Evolutionary conservation across 2,113 vertebrate genomes (phyloP), one percentile per base, ranked within the genome.

Genomic region (Calcarius ornatus): DNA sequence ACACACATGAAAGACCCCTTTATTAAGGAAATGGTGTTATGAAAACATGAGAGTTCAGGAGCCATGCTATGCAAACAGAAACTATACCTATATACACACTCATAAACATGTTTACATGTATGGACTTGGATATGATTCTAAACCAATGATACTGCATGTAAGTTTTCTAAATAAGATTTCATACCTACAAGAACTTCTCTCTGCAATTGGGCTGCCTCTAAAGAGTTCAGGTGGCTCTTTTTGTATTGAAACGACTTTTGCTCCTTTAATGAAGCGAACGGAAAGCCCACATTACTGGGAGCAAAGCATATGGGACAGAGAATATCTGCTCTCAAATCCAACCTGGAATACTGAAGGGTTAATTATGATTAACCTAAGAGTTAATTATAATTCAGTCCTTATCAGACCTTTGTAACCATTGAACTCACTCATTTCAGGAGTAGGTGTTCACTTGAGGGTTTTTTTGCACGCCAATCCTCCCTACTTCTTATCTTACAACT

Each of bases 91-190:
- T 12, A 30, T 7, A 15, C 33, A 42, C 10, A n/a, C 5, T n/a
- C 18, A 27, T 3, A 42, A 40, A 18, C 65, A 40, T 6, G 5
- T 31, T 68, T 24, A 19, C 4, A 50, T 5, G 5, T 6, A 42
- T 0, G 1, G 8, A 43, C 4, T 6, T 38, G 38, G 11, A 1
- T 33, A 27, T 16, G 4, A n/a, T 75, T 81, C n/a, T 37, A 80
- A 72, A 60, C 15, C 17, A 37, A 3, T 17, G 0, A 27, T 9
- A 50, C 8, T 30, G 1, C 0, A 0, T 33, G 4, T 17, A 61
- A 35, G 6, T 64, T 80, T 93, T 47, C 38, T 43, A 85, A 71
- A 20, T 23, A 17, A 51, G 9, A 27, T 65, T 72, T 77, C 35
- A 27, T 3, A 42, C 25, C 27, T 60, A 72, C 10, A 66, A 33